Evolutionary conservation across 2,888 invertebrate species (phyloP).

Genomic region (Macropis europaea): DNA sequence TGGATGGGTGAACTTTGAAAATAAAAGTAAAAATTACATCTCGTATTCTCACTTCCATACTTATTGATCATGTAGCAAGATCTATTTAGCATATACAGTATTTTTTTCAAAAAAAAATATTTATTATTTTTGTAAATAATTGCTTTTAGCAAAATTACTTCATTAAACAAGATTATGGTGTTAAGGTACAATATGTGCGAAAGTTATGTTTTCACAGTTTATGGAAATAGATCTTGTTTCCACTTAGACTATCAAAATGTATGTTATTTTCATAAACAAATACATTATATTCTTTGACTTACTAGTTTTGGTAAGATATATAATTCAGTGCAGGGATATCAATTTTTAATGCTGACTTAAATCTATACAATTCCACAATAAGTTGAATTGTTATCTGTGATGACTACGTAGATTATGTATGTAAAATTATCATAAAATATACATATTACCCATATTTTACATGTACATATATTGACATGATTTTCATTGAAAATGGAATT

Average conservation of each 20-base stretch:
- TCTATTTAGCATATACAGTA: constrained; percentile 26
- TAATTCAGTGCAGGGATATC: not conserved
- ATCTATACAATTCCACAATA: constrained; percentile 8
- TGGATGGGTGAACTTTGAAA: not conserved
- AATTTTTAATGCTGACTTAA: constrained; percentile 12
- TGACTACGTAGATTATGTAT: constrained; percentile 38
- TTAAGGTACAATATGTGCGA: not conserved
- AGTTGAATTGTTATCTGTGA: constrained; percentile 53
- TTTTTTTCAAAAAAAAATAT: constrained; percentile 42
- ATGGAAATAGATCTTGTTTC: constrained; percentile 2
- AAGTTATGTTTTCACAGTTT: not conserved
- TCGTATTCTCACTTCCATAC: constrained; percentile 35
- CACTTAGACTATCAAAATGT: not conserved
- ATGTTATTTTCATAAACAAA: not conserved
- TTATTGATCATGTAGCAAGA: constrained; percentile 9
- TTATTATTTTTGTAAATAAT: constrained; percentile 30
- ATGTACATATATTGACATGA: not conserved
- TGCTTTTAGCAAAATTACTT: constrained; percentile 10
- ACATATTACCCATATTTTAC: constrained; percentile 4
- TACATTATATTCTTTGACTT: not conserved
- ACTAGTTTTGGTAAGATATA: not conserved
- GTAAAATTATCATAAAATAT: constrained; percentile 21
- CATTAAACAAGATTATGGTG: not conserved
- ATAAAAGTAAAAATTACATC: constrained; percentile 8
- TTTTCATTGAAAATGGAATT: not conserved